Evolutionary conservation across 2,888 invertebrate species (phyloP).

Genomic region (Argyresthia albistria): DNA sequence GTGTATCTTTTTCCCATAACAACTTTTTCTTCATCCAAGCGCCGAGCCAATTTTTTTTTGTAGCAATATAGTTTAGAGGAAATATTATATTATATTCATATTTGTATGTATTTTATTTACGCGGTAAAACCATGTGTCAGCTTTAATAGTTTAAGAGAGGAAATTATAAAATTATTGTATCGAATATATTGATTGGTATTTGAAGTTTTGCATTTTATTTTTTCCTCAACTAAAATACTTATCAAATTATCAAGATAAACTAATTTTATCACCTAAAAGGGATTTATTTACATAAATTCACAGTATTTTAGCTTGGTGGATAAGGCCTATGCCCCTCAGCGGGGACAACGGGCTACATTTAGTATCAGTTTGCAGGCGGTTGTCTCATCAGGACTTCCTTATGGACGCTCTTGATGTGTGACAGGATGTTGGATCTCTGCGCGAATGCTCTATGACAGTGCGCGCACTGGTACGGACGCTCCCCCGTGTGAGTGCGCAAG

Average conservation of each 20-base stretch:
- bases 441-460: background rate
- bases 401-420: background rate
- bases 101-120: slow-evolving; percentile 13
- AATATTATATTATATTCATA: background rate
- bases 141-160: slow-evolving; percentile 65
- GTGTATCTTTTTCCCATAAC: too few species aligned
- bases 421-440: background rate
- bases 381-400: too few species aligned
- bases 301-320: too few species aligned
- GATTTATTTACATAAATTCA: too few species aligned
- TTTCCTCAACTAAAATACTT: too few species aligned
- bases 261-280: too few species aligned
- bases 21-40: background rate
- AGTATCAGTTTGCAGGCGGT: too few species aligned
- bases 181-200: slow-evolving; percentile 57
- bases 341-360: too few species aligned
- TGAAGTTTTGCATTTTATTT: slow-evolving; percentile 10
- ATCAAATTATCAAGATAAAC: too few species aligned
- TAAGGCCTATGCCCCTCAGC: too few species aligned
- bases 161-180: slow-evolving; percentile 48
- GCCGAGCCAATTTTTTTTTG: background rate
- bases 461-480: background rate
- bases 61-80: background rate
- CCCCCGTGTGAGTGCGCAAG: background rate
- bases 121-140: slow-evolving; percentile 60